Conservation (phyloP, 2,888 invertebrate genomes). For the Plusia festucae region DNA sequence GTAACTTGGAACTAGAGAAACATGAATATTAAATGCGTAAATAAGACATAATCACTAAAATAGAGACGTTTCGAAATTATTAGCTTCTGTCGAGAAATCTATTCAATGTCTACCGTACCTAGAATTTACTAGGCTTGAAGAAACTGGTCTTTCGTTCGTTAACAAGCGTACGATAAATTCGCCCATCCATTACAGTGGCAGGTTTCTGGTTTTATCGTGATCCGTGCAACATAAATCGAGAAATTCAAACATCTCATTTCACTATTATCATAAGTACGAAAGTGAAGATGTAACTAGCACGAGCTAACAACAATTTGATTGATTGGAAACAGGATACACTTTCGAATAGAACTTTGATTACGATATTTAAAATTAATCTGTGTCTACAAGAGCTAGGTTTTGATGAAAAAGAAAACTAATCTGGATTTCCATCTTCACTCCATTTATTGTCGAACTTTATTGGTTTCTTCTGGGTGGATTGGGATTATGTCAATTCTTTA, state of each 20-base stretch:
- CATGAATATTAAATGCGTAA: background rate
- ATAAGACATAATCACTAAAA: conserved; percentile 2
- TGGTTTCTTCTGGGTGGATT: too few species aligned
- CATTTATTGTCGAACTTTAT: too few species aligned
- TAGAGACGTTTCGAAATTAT: conserved; percentile 2
- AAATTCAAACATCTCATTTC: conserved; percentile 24
- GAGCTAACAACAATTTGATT: background rate
- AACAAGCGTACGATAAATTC: conserved; percentile 42
- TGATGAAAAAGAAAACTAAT: too few species aligned
- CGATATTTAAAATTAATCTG: too few species aligned
- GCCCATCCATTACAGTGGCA: conserved; percentile 32
- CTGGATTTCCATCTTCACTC: too few species aligned
- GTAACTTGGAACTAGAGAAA: background rate
- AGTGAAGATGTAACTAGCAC: conserved; percentile 3
- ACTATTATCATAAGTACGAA: conserved; percentile 10
- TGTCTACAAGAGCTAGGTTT: too few species aligned
- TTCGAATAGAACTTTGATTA: background rate
- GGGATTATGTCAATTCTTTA: too few species aligned
- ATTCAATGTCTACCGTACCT: conserved; percentile 15
- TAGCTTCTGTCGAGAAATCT: conserved; percentile 7
- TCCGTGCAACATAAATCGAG: conserved; percentile 19
- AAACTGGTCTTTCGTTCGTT: conserved; percentile 46
- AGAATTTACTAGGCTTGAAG: conserved; percentile 33
- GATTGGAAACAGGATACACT: background rate
- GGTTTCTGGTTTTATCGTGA: conserved; percentile 38